phyloP scores from a whole-genome alignment of 2,888 invertebrate genomes.

The Adineta ricciae region DNA sequence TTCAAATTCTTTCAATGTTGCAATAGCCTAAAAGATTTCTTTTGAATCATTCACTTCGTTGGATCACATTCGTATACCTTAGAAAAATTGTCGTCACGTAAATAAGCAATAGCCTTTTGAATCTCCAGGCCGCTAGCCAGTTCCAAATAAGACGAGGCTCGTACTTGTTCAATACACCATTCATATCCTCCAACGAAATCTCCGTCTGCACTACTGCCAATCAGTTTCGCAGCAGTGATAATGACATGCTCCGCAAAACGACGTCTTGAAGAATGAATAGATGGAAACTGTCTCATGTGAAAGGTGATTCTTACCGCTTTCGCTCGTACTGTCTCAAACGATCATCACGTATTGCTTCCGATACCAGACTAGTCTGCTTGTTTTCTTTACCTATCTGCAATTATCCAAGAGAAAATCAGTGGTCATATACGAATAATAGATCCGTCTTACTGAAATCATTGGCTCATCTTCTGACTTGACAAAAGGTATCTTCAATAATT shows the following conservation, averaged over 20 bases:
- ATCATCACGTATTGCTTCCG: conserved; percentile 68
- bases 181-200: conserved; percentile 54
- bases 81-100: conserved; percentile 67
- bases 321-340: conserved; percentile 64
- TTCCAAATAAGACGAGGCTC: conserved; percentile 71
- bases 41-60: neutral
- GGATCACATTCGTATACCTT: conserved; percentile 36
- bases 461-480: conserved; percentile 28
- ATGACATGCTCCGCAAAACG: conserved; percentile 70
- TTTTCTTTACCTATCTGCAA: conserved; percentile 51
- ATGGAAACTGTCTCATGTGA: no score
- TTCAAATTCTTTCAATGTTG: conserved; percentile 72
- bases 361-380: conserved; percentile 56
- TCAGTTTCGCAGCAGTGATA: conserved; percentile 74
- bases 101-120: conserved; percentile 73
- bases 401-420: neutral
- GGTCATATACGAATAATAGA: neutral
- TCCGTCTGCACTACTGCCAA: conserved; percentile 69
- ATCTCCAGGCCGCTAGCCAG: conserved; percentile 78
- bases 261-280: conserved; percentile 49
- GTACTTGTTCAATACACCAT: conserved; percentile 81
- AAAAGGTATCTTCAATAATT: conserved; percentile 56
- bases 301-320: conserved; percentile 52
- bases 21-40: conserved; percentile 57
- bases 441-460: neutral